Percentiles rank a stretch among this genome's conserved stretches.
phyloP scores from a whole-genome alignment of 1,140 invertebrate species.

The Drosophila arizonae region DNA sequence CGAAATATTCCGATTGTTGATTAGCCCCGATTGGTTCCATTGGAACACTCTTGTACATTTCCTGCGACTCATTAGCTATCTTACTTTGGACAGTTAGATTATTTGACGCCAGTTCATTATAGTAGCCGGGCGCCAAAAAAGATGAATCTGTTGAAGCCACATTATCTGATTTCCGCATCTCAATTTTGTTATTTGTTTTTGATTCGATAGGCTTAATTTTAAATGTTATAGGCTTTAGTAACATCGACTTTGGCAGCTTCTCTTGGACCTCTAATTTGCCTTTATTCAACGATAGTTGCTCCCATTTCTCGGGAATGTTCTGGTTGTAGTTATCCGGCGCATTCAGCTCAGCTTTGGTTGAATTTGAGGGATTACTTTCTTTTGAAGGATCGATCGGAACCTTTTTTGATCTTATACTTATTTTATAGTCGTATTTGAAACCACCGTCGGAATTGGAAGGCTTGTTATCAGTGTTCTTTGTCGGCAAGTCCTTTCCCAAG shows the following conservation, averaged over 20 bases:
- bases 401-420: not conserved
- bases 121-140: no score
- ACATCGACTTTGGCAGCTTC: not conserved
- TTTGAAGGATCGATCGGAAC: not conserved
- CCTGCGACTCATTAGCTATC: no score
- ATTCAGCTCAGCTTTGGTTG: not conserved
- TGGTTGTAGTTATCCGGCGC: not conserved
- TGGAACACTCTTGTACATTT: no score
- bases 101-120: no score
- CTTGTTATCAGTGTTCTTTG: no score
- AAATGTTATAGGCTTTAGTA: not conserved
- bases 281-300: not conserved
- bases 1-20: not conserved
- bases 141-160: no score
- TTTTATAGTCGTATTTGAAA: constrained; percentile 10
- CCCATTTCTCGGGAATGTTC: not conserved
- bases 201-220: not conserved
- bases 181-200: not conserved
- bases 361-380: not conserved
- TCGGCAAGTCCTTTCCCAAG: no score
- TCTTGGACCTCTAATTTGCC: not conserved
- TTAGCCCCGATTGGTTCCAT: not conserved
- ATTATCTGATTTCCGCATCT: no score
- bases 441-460: not conserved
- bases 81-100: no score